A percentile compares a stretch with the other conserved stretches of the same genome.
Conservation (phyloP, 1,140 invertebrate species). For the Goniozus legneri region DNA sequence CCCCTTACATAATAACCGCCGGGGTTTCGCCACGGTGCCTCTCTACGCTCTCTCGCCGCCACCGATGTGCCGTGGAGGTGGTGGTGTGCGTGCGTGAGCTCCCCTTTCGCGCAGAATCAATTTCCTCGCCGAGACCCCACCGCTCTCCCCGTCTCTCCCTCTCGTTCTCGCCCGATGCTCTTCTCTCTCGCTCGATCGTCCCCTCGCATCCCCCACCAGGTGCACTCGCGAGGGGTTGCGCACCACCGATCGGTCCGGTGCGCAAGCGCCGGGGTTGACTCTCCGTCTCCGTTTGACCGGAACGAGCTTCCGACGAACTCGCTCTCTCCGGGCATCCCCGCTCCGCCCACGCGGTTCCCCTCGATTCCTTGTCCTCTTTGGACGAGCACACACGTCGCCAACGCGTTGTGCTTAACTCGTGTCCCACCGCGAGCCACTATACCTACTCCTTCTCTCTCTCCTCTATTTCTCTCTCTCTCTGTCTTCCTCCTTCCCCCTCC, state of each 20-base stretch:
- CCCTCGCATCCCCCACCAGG: slow-evolving; percentile 3
- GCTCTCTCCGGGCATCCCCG: slow-evolving; percentile 29
- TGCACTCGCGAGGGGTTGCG: slow-evolving; percentile 6
- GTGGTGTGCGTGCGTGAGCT: too few relatives aligned
- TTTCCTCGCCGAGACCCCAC: slow-evolving; percentile 34
- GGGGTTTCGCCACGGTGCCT: not conserved
- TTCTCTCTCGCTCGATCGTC: not conserved
- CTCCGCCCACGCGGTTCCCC: slow-evolving; percentile 5
- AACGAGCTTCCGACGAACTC: too few relatives aligned
- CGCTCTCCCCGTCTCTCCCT: not conserved
- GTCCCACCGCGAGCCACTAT: too few relatives aligned
- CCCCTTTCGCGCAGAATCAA: slow-evolving; percentile 48
- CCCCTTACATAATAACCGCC: slow-evolving; percentile 36
- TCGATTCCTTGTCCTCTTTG: too few relatives aligned
- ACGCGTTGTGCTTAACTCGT: too few relatives aligned
- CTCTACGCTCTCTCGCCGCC: not conserved
- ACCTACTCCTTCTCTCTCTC: too few relatives aligned
- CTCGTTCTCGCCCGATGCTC: not conserved
- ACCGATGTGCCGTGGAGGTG: not conserved
- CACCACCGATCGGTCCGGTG: too few relatives aligned
- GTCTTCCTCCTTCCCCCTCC: too few relatives aligned
- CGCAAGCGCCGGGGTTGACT: too few relatives aligned
- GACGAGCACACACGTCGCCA: too few relatives aligned
- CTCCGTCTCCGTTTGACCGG: too few relatives aligned
- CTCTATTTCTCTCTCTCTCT: too few relatives aligned